Evolutionary conservation across 2,113 vertebrate species (phyloP).

Genomic region (Sturnira hondurensis): DNA sequence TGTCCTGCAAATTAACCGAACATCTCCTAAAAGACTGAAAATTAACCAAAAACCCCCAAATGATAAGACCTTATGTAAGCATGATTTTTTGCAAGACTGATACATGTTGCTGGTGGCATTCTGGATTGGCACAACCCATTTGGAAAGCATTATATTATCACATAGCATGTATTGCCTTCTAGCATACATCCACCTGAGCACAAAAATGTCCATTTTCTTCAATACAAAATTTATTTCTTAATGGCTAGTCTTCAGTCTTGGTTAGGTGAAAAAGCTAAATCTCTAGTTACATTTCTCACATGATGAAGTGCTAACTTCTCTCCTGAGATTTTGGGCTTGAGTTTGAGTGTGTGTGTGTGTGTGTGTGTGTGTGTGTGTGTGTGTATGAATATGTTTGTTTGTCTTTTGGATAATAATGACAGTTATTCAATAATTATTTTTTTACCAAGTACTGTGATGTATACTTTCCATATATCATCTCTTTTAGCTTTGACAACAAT

Average conservation of each 20-base stretch:
- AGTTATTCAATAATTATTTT: not conserved
- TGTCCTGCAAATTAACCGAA: not conserved
- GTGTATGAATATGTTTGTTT: not conserved
- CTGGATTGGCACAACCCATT: not conserved
- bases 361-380: not conserved
- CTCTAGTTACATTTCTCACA: not conserved
- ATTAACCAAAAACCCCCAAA: not conserved
- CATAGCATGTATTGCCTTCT: not conserved
- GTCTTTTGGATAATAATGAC: not conserved
- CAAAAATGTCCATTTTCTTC: not conserved
- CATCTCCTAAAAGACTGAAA: not conserved
- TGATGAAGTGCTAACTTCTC: not conserved
- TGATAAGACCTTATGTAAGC: not conserved
- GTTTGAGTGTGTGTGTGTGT: not conserved
- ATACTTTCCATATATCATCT: not conserved
- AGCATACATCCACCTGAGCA: not conserved
- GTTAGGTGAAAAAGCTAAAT: not conserved
- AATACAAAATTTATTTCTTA: not conserved
- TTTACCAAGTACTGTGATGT: not conserved
- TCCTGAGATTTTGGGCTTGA: not conserved
- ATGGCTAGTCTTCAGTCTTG: not conserved
- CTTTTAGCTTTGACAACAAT: constrained; percentile 13
- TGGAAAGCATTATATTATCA: not conserved
- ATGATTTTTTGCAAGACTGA: not conserved
- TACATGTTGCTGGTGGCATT: not conserved